phyloP scores from a whole-genome alignment of 2,888 invertebrate genomes.

The Eupithecia subumbrata region DNA sequence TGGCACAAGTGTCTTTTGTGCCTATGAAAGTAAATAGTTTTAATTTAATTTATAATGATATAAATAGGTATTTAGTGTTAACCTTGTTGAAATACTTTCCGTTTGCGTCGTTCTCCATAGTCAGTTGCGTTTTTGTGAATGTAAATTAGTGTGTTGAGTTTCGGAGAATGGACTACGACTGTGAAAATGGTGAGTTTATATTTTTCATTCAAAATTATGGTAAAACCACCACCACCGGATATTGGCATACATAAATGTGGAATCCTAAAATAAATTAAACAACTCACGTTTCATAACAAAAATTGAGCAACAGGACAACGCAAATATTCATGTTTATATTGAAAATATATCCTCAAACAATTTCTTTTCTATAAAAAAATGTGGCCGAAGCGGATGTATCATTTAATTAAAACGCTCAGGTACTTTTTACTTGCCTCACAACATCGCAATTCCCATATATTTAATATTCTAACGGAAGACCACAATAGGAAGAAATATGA shows the following conservation, averaged over 20 bases:
- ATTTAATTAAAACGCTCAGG: neutral
- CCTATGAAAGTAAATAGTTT: constrained; percentile 48
- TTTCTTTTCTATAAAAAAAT: neutral
- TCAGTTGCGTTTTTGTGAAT: constrained; percentile 45
- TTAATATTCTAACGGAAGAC: neutral
- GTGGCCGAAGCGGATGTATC: too few relatives aligned
- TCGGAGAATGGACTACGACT: constrained; percentile 53
- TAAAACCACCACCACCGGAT: neutral
- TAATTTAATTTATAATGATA: neutral
- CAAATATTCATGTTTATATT: neutral
- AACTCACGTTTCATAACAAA: neutral
- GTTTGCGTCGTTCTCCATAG: constrained; percentile 37
- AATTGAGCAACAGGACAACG: neutral
- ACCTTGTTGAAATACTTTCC: constrained; percentile 43
- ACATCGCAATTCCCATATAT: neutral
- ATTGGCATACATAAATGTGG: neutral
- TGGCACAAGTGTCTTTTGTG: constrained; percentile 46
- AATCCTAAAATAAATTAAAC: neutral
- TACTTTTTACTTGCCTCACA: neutral
- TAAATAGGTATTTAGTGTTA: constrained; percentile 39
- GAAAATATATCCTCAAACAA: neutral
- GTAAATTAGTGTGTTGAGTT: constrained; percentile 37
- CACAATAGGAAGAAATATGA: neutral
- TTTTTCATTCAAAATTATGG: neutral
- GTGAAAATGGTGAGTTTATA: constrained; percentile 55